These are phyloP conservation scores for Dendrophyllia cribrosa DNA, from an alignment of 64 coral and sea anemone species.

Conservation along the genomic window DNA sequence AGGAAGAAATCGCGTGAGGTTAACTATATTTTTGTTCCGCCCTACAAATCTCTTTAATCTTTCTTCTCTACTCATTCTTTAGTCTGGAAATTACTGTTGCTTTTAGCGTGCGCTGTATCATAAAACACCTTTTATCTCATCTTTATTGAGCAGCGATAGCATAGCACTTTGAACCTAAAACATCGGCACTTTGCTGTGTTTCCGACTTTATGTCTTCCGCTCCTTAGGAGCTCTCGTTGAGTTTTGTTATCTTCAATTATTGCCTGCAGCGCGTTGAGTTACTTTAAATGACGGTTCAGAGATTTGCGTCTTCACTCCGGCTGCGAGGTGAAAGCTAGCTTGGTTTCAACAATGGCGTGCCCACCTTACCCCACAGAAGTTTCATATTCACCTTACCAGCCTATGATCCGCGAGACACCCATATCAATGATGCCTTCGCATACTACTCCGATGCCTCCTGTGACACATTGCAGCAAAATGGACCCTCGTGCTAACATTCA, in stretches of 20 bases:
- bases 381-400: slow-evolving; percentile 54
- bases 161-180: slow-evolving; percentile 41
- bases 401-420: slow-evolving; percentile 33
- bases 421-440: slow-evolving; percentile 56
- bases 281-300: slow-evolving; percentile 41
- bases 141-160: slow-evolving; percentile 30
- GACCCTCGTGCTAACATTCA: slow-evolving; percentile 68
- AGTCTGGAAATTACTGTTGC: not conserved
- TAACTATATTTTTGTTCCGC: slow-evolving; percentile 6
- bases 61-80: not conserved
- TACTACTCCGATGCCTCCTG: slow-evolving; percentile 7
- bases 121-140: slow-evolving; percentile 57
- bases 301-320: slow-evolving; percentile 29
- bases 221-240: slow-evolving; percentile 37
- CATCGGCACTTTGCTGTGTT: slow-evolving; percentile 54
- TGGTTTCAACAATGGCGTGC: slow-evolving; percentile 24
- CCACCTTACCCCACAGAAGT: slow-evolving; percentile 62
- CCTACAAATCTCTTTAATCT: slow-evolving; percentile 5
- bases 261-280: slow-evolving; percentile 37
- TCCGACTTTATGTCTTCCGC: slow-evolving; percentile 48
- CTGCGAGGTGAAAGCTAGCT: slow-evolving; percentile 5
- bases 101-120: slow-evolving; percentile 33
- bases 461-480: slow-evolving; percentile 67
- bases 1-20: slow-evolving; percentile 23
- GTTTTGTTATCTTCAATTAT: slow-evolving; percentile 25